These are phyloP conservation scores for Zapus hudsonius DNA, from an alignment of 2,113 vertebrate genomes.

Conservation along the genomic window DNA sequence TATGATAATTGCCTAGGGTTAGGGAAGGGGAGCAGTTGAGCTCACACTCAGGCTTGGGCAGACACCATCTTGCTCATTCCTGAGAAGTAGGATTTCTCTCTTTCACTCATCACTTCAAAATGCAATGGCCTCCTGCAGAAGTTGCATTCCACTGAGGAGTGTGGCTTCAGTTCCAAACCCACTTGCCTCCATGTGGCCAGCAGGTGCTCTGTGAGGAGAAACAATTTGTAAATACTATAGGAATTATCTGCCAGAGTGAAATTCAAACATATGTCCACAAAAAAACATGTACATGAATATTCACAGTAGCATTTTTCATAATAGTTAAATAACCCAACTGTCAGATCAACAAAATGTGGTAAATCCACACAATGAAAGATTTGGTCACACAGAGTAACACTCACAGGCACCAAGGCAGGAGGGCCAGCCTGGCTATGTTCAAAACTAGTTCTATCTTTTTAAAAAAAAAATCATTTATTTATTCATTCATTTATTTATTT, in stretches of 20 bases:
- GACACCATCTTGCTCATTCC: constrained; percentile 95
- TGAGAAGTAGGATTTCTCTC: constrained; percentile 95
- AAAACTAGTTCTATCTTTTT: no score
- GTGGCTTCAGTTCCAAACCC: constrained; percentile 92
- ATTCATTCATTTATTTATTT: no score
- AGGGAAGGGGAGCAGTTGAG: neutral
- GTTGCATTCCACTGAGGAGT: constrained; percentile 94
- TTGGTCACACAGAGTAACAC: neutral
- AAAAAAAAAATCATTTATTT: no score
- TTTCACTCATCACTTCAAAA: constrained; percentile 95
- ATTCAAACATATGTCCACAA: neutral
- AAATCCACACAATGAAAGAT: neutral
- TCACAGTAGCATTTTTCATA: neutral
- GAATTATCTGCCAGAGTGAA: neutral
- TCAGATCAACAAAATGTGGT: neutral
- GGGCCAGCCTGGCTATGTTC: no score
- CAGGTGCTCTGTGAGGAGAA: constrained; percentile 89
- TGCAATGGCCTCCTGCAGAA: constrained; percentile 97
- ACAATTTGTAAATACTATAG: neutral
- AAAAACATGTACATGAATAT: neutral
- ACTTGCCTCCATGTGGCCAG: constrained; percentile 92
- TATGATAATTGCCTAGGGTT: constrained; percentile 7
- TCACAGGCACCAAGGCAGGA: no score
- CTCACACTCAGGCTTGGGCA: constrained; percentile 88
- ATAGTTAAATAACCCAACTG: neutral